Conservation (phyloP, 2,888 invertebrate genomes). For the Mantis religiosa region DNA sequence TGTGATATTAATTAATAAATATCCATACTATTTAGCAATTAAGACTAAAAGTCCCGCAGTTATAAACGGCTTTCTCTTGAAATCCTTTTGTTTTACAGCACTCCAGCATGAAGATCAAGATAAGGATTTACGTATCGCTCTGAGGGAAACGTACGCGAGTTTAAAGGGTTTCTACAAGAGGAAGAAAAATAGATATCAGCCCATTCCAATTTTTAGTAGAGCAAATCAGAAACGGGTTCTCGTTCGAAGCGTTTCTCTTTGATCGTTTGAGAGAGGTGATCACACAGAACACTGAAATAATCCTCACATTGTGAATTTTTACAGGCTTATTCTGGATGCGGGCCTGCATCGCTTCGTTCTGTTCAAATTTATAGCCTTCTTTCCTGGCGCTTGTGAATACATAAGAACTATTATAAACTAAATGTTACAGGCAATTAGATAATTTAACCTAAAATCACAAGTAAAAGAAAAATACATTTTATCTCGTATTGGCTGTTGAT, state of each 20-base stretch:
- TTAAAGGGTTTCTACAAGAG: neutral
- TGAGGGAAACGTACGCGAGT: neutral
- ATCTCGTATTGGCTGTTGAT: too few species aligned
- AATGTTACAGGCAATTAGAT: too few species aligned
- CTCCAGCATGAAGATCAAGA: neutral
- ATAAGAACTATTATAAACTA: too few species aligned
- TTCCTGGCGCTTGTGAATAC: neutral
- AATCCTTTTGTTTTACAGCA: too few species aligned
- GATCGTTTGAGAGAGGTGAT: neutral
- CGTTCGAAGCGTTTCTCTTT: neutral
- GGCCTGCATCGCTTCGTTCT: neutral
- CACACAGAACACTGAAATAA: neutral
- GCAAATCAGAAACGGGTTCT: neutral
- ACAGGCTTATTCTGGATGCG: neutral
- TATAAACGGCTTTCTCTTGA: too few species aligned
- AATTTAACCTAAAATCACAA: too few species aligned
- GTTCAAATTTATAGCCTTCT: neutral
- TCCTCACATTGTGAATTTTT: neutral
- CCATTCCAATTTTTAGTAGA: neutral
- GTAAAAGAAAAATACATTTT: too few species aligned
- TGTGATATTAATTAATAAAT: too few species aligned
- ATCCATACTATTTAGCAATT: too few species aligned
- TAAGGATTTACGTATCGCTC: neutral
- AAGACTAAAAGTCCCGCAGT: too few species aligned
- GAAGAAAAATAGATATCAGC: neutral